These are phyloP conservation scores for Parus major DNA, from an alignment of 2,113 vertebrate species.

Conservation along the genomic window DNA sequence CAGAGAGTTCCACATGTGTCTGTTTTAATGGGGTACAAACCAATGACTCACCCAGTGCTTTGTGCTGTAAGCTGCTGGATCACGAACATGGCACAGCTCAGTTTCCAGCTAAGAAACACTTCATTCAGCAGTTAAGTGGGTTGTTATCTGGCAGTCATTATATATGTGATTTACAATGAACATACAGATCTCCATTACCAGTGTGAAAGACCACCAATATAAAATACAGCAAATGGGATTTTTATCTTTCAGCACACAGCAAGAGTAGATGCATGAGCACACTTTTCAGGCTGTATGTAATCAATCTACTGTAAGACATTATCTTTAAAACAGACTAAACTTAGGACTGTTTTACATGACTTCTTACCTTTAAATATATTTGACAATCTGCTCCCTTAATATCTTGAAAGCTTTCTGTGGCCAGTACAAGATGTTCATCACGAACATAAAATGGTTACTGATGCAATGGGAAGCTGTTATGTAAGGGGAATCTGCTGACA, in stretches of 20 bases:
- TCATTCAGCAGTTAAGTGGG: conserved; percentile 72
- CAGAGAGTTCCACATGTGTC: background rate
- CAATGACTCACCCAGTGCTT: conserved; percentile 10
- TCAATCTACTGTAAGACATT: conserved; percentile 75
- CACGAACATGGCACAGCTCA: conserved; percentile 57
- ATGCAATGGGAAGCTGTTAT: conserved; percentile 24
- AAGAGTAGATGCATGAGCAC: conserved; percentile 64
- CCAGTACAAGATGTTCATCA: conserved; percentile 21
- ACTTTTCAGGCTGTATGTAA: conserved; percentile 69
- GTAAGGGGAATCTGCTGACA: conserved; percentile 68
- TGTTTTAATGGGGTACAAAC: conserved; percentile 22
- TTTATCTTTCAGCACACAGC: conserved; percentile 79
- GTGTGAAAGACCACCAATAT: conserved; percentile 77
- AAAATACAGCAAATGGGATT: conserved; percentile 79
- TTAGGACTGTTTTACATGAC: conserved; percentile 42
- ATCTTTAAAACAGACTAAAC: conserved; percentile 66
- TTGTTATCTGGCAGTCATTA: conserved; percentile 77
- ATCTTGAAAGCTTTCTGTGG: conserved; percentile 21
- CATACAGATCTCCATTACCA: conserved; percentile 62
- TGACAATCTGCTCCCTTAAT: conserved; percentile 54
- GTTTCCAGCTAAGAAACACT: conserved; percentile 72
- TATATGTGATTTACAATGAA: conserved; percentile 79
- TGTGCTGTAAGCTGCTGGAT: conserved; percentile 36
- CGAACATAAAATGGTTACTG: conserved; percentile 13
- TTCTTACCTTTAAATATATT: conserved; percentile 65